phyloP scores from a whole-genome alignment of 2,113 vertebrate genomes.

The Apteryx owenii region DNA sequence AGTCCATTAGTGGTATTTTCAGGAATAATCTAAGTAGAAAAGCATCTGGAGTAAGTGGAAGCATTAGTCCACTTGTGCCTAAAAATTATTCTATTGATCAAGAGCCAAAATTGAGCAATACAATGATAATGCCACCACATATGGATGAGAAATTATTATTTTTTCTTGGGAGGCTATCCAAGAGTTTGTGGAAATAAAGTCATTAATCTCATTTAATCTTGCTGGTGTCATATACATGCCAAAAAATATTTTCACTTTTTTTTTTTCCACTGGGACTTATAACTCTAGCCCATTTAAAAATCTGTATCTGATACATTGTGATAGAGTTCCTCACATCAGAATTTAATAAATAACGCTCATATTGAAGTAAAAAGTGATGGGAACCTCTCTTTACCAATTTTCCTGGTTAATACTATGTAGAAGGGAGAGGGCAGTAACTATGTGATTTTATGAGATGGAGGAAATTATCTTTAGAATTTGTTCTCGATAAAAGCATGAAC shows the following conservation, averaged over 20 bases:
- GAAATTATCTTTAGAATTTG: background rate
- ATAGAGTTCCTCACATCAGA: background rate
- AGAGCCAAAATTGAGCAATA: conserved; percentile 25
- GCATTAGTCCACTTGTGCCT: conserved; percentile 40
- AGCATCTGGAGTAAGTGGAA: conserved; percentile 36
- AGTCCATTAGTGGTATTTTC: conserved; percentile 42
- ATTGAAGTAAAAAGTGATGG: background rate
- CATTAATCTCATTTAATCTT: conserved; percentile 38
- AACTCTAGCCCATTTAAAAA: background rate
- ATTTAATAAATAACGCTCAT: background rate
- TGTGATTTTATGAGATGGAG: background rate
- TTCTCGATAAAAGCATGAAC: background rate
- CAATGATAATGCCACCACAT: background rate
- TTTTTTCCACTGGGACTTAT: background rate
- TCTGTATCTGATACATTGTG: background rate
- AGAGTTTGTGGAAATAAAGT: background rate
- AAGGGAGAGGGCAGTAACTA: background rate
- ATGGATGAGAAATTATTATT: background rate
- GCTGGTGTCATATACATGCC: background rate
- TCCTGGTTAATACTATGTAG: background rate
- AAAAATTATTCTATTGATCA: conserved; percentile 44
- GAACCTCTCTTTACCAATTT: background rate
- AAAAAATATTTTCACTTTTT: background rate
- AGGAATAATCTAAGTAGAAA: conserved; percentile 48
- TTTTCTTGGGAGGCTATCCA: background rate